Base-by-base conservation (phyloP, 92 coral and sea anemone genomes). In the Virgularia gustaviana region DNA sequence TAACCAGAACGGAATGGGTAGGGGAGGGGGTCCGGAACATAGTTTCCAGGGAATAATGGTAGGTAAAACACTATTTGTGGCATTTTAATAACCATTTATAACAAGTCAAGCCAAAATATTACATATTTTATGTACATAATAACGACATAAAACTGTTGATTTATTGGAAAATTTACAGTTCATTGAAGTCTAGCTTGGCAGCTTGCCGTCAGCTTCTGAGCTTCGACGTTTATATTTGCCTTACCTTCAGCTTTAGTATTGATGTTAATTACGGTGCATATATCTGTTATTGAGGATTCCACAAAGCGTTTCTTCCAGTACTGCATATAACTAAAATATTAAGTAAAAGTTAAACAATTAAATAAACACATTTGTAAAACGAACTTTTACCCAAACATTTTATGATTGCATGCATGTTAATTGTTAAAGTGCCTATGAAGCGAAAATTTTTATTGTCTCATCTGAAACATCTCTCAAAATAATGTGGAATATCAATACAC, bases 201-300 rank as follows among this genome's bases (percentile, higher is more conserved):
- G 22, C 67, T 60, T 6, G 60, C 36, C 7, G 16, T 59, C 7
- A 4, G 10, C 61, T 10, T 10, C 10, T n/a, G 9, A n/a, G 10
- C 20, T 54, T 22, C 25, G 61, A 20, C 61, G 9, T 10, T 10
- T 22, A n/a, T n/a, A n/a, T 63, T 9, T 27, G 10, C 2, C 90
- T 70, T 78, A 94, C 99, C 96, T 49, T 83, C 89, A 76, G 96
- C 85, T 56, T 83, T 94, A 39, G 91, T 86, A 77, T 94, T 94
- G 34, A 94, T 94, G 71, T 94, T 89, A 62, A 94, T 94, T 16
- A 89, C 84, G 1, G 99, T 73, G 64, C 99, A 94, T 47, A 89
- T 79, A 18, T 85, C 90, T 59, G 85, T 85, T 10, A 94, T 75
- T 36, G 96, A 81, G 16, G 77, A 76, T 63, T 83, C 94, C 59